Evolutionary conservation across 2,888 invertebrate genomes (phyloP).

Genomic region (Athalia rosae): DNA sequence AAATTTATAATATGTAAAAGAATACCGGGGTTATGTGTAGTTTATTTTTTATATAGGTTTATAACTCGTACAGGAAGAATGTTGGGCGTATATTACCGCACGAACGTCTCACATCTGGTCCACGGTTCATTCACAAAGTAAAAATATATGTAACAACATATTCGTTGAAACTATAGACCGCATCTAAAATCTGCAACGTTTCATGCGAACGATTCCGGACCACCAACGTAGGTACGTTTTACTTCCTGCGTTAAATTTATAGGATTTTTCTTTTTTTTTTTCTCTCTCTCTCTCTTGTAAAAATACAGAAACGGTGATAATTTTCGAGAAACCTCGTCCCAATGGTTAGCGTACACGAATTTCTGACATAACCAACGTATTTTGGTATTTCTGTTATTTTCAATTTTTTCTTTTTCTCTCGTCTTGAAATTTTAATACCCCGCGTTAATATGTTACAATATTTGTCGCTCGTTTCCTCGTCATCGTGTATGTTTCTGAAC

Average conservation of each 20-base stretch:
- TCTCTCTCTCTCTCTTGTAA: not conserved
- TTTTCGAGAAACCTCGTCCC: not conserved
- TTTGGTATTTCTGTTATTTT: not conserved
- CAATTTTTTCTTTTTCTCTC: not conserved
- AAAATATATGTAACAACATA: too few species aligned
- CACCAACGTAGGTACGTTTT: slow-evolving; percentile 17
- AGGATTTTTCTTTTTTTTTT: not conserved
- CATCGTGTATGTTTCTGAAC: too few species aligned
- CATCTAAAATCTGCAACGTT: not conserved
- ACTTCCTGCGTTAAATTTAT: not conserved
- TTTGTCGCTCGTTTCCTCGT: too few species aligned
- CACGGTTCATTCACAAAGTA: not conserved
- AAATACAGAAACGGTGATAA: not conserved
- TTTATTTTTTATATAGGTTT: not conserved
- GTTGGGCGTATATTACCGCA: too few species aligned
- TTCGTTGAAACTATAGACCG: not conserved
- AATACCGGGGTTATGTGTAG: not conserved
- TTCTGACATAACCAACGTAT: not conserved
- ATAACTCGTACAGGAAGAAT: not conserved
- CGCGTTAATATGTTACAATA: not conserved
- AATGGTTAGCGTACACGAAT: not conserved
- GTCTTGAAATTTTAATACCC: not conserved
- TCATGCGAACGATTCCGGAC: not conserved
- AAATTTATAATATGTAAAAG: too few species aligned
- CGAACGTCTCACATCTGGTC: not conserved